Evolutionary conservation across 2,113 vertebrate species (phyloP).

Genomic region (Periophthalmodon schlosseri): DNA sequence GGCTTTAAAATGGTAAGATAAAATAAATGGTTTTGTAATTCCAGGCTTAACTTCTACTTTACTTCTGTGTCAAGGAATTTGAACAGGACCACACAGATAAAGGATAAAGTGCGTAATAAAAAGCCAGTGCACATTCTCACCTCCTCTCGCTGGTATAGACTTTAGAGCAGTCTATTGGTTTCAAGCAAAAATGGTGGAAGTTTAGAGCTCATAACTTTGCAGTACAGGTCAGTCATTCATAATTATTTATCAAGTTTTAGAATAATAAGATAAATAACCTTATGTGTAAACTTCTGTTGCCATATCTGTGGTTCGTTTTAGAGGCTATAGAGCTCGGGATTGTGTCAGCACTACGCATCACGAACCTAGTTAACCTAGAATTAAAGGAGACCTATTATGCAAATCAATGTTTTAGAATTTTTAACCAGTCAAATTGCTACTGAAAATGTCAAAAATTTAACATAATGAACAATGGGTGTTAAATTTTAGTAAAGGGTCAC

Average conservation of each 20-base stretch:
- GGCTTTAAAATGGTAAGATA: slow-evolving; percentile 27
- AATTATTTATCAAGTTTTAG: too few species aligned
- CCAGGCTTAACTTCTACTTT: slow-evolving; percentile 22
- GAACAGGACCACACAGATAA: neutral
- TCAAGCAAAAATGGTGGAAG: neutral
- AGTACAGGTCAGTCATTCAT: neutral
- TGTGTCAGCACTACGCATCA: too few species aligned
- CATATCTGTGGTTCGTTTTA: neutral
- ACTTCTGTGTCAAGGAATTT: slow-evolving; percentile 13
- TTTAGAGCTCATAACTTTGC: neutral
- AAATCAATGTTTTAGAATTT: too few species aligned
- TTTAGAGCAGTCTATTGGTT: neutral
- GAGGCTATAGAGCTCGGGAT: too few species aligned
- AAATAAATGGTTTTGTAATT: slow-evolving; percentile 39
- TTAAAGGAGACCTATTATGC: too few species aligned
- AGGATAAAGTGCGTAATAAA: slow-evolving; percentile 2
- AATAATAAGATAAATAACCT: too few species aligned
- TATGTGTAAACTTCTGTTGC: too few species aligned
- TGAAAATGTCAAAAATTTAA: too few species aligned
- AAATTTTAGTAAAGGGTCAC: too few species aligned
- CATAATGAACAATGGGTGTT: too few species aligned
- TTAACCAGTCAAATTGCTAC: too few species aligned
- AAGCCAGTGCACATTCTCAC: neutral
- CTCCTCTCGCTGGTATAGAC: neutral
- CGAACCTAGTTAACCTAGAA: too few species aligned